Percentiles rank a stretch among this genome's conserved stretches.
Evolutionary conservation across 92 coral and sea anemone genomes (phyloP).

Genomic region (Anthopleura xanthogrammica): DNA sequence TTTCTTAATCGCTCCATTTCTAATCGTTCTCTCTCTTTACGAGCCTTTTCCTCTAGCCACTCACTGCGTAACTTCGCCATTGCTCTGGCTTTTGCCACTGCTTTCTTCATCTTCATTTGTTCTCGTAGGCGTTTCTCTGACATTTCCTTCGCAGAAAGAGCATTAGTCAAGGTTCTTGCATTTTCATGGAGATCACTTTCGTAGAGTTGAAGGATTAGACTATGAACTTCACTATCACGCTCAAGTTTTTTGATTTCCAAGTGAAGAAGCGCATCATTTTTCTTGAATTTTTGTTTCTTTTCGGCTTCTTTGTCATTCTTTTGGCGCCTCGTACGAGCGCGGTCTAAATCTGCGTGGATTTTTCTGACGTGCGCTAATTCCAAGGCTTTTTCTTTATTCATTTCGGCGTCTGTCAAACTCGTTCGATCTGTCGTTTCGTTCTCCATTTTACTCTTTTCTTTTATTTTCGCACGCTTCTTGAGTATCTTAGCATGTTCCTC

Average conservation of each 20-base stretch:
- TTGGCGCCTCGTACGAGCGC: constrained; percentile 73
- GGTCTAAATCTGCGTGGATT: constrained; percentile 76
- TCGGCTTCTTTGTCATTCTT: constrained; percentile 47
- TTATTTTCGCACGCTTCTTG: constrained; percentile 57
- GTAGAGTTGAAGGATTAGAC: constrained; percentile 64
- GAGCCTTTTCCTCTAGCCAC: constrained; percentile 45
- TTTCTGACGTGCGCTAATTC: constrained; percentile 69
- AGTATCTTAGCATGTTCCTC: constrained; percentile 61
- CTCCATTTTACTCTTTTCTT: constrained; percentile 7
- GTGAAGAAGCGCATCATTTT: constrained; percentile 62
- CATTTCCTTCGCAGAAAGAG: constrained; percentile 67
- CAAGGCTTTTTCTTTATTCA: constrained; percentile 31
- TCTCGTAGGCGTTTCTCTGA: constrained; percentile 46
- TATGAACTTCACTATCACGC: constrained; percentile 74
- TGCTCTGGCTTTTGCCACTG: constrained; percentile 38
- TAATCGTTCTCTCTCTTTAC: constrained; percentile 37
- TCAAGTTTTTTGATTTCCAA: constrained; percentile 65
- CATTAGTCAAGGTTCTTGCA: constrained; percentile 62
- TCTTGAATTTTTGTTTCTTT: constrained; percentile 50
- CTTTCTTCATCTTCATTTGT: constrained; percentile 42
- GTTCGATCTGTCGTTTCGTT: neutral
- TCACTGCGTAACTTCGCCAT: constrained; percentile 50
- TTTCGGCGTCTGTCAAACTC: neutral
- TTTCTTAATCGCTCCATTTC: constrained; percentile 56
- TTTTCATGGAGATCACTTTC: constrained; percentile 52